A percentile compares a stretch with the other conserved stretches of the same genome.
phyloP scores from a whole-genome alignment of 2,797 vertebrate genomes.

The Gallinago solitaria region DNA sequence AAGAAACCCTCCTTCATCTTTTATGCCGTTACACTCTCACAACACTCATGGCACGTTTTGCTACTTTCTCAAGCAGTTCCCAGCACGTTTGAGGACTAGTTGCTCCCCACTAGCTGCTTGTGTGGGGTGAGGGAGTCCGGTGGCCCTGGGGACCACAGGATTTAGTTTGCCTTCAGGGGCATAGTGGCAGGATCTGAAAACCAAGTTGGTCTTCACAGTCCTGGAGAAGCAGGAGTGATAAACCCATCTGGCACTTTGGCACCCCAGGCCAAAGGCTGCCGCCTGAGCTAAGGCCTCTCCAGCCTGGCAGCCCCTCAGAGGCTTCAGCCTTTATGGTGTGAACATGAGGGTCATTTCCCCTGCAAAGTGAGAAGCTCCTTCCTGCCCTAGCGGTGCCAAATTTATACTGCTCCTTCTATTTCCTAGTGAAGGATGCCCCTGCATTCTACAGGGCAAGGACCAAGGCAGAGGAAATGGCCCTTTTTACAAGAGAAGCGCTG shows the following conservation, averaged over 20 bases:
- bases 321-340: background rate
- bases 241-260: background rate
- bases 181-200: background rate
- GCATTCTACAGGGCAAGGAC: background rate
- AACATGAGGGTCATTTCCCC: background rate
- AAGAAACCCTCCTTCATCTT: background rate
- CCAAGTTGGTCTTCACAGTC: background rate
- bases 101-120: background rate
- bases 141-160: background rate
- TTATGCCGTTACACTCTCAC: background rate
- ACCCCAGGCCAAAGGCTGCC: background rate
- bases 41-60: background rate
- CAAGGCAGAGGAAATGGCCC: background rate
- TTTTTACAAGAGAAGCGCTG: background rate
- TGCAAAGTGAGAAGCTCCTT: background rate
- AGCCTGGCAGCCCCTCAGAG: background rate
- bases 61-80: background rate
- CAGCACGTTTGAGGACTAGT: background rate
- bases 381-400: background rate
- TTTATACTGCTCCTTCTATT: background rate
- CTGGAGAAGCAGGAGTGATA: background rate
- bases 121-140: rapidly evolving
- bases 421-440: background rate
- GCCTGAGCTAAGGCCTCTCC: background rate
- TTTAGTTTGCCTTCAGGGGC: background rate